These are phyloP conservation scores for Parapristionchus giblindavisi DNA, from an alignment of 2,888 invertebrate species.

Conservation along the genomic window DNA sequence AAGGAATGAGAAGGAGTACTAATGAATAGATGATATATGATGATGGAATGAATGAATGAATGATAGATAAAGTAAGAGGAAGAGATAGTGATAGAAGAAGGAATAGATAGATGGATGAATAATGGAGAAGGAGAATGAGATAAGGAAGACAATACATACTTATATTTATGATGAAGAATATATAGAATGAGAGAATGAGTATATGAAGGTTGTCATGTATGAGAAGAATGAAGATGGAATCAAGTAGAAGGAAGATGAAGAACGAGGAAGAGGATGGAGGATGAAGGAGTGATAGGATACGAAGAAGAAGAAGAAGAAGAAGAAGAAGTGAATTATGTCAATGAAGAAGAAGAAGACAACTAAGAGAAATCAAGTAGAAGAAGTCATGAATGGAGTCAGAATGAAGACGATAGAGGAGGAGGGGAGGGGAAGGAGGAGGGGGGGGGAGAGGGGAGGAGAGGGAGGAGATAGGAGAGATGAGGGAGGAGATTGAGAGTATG, in stretches of 20 bases:
- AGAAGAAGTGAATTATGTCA: background rate
- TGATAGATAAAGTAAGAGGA: background rate
- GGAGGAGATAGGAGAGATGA: background rate
- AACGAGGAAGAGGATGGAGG: slow-evolving; percentile 8
- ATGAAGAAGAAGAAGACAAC: background rate
- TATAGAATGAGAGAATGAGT: no score
- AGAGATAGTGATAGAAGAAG: background rate
- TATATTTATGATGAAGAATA: no score
- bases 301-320: background rate
- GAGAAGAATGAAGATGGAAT: slow-evolving; percentile 13
- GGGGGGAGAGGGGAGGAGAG: background rate
- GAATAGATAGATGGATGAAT: background rate
- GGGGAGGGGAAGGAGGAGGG: background rate
- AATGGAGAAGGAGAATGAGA: slow-evolving; percentile 17
- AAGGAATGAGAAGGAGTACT: slow-evolving; percentile 20
- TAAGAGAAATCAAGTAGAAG: background rate
- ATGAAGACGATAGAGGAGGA: background rate
- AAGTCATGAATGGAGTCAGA: slow-evolving; percentile 6
- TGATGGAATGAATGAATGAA: background rate
- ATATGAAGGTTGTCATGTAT: background rate
- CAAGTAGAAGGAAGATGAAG: background rate
- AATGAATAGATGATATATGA: background rate
- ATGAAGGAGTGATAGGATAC: background rate
- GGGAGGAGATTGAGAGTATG: no score
- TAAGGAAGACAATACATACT: no score